Evolutionary conservation across 1,140 invertebrate species (phyloP).

Genomic region (Brachionus manjavacas): DNA sequence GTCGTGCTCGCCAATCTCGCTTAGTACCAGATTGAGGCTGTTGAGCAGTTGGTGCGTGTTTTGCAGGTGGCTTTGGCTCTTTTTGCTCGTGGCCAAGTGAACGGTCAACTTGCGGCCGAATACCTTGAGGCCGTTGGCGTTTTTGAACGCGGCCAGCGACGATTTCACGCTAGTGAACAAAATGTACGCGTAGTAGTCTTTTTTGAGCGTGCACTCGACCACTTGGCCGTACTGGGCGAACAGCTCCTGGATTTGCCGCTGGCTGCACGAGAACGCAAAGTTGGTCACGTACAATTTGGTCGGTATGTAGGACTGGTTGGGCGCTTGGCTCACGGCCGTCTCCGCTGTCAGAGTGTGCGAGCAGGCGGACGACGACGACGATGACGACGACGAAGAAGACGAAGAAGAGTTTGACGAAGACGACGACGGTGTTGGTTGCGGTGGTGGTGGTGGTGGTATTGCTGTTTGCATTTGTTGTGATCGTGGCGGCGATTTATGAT

Average conservation of each 20-base stretch:
- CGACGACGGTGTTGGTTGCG: not conserved
- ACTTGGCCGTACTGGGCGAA: slow-evolving; percentile 35
- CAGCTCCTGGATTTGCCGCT: slow-evolving; percentile 31
- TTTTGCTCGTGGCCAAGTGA: slow-evolving; percentile 37
- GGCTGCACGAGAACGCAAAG: slow-evolving; percentile 34
- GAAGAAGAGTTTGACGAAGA: not conserved
- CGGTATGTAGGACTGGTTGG: not conserved
- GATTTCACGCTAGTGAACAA: not conserved
- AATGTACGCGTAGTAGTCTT: slow-evolving; percentile 42
- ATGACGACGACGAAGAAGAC: not conserved
- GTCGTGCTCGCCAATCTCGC: not conserved
- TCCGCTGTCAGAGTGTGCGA: not conserved
- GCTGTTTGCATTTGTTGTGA: not conserved
- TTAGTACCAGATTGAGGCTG: not conserved
- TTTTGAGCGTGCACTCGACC: slow-evolving; percentile 39
- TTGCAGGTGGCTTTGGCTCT: slow-evolving; percentile 37
- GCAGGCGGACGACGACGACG: not conserved
- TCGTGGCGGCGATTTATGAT: slow-evolving; percentile 29
- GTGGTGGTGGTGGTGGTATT: not conserved
- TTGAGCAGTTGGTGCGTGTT: not conserved
- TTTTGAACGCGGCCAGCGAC: not conserved
- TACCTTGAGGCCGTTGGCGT: slow-evolving; percentile 26
- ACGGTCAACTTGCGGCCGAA: slow-evolving; percentile 30
- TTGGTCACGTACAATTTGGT: slow-evolving; percentile 41
- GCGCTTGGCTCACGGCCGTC: not conserved